Evolutionary conservation across 2,888 invertebrate genomes (phyloP).

Genomic region (Sisyra terminalis): DNA sequence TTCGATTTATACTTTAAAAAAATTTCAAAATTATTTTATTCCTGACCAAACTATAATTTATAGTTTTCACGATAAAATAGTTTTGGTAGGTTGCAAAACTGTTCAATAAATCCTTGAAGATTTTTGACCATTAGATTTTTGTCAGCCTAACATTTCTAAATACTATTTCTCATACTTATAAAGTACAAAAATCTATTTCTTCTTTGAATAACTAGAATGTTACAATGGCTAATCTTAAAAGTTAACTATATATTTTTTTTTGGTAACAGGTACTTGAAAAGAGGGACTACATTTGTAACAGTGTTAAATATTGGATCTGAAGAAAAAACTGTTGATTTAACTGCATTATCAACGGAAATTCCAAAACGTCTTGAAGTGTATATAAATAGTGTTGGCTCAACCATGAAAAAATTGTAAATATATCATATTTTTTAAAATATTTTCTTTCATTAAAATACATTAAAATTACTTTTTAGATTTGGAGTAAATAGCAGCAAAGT

Average conservation of each 20-base stretch:
- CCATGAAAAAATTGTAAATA: constrained; percentile 31
- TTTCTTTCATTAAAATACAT: not conserved
- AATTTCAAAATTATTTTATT: no score
- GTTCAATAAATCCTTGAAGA: no score
- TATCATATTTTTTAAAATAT: constrained; percentile 6
- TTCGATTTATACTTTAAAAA: no score
- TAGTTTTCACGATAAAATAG: no score
- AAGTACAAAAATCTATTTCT: no score
- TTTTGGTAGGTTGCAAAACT: no score
- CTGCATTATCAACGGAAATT: constrained; percentile 29
- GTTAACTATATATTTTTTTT: not conserved
- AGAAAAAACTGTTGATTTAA: constrained; percentile 34
- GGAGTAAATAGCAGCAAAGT: constrained; percentile 21
- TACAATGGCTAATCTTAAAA: no score
- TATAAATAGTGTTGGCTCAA: constrained; percentile 32
- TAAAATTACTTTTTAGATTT: constrained; percentile 22
- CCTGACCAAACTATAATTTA: no score
- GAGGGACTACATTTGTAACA: constrained; percentile 17
- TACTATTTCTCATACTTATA: no score
- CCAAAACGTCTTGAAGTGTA: constrained; percentile 29
- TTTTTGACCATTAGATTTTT: no score
- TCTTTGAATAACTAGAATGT: no score
- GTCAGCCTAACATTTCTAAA: no score
- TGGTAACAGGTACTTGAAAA: constrained; percentile 17
- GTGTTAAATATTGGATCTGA: constrained; percentile 27